Conservation (phyloP, 2,113 vertebrate species). For the Proterorhinus semilunaris region DNA sequence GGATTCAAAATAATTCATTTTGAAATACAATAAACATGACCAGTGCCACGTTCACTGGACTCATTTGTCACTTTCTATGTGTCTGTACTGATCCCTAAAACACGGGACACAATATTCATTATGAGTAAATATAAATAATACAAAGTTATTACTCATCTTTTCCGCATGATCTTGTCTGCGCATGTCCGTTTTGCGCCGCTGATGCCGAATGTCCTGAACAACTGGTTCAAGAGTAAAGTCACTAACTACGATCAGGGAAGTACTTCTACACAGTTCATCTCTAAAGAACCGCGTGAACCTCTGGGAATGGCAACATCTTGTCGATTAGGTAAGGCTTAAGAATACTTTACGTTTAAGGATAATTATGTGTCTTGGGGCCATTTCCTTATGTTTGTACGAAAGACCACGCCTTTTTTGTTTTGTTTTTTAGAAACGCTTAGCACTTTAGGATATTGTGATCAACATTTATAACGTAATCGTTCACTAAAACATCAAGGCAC, state of each 20-base stretch:
- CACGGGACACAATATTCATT: too few relatives aligned
- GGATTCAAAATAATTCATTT: neutral
- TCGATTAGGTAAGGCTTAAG: slow-evolving; percentile 38
- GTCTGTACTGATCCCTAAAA: too few relatives aligned
- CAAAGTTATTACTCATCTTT: too few relatives aligned
- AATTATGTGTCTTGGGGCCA: too few relatives aligned
- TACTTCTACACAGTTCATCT: neutral
- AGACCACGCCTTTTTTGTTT: too few relatives aligned
- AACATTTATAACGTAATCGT: neutral
- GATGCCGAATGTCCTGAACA: neutral
- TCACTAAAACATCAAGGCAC: neutral
- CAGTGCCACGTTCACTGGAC: neutral
- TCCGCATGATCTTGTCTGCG: neutral
- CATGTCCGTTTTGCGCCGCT: neutral
- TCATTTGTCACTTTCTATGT: too few relatives aligned
- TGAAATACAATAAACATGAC: neutral
- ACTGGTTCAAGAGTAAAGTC: slow-evolving; percentile 27
- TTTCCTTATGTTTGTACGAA: too few relatives aligned
- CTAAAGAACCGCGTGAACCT: neutral
- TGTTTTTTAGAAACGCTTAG: neutral
- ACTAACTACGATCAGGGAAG: slow-evolving; percentile 54
- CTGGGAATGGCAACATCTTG: slow-evolving; percentile 45
- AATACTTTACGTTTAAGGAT: neutral
- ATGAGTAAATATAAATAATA: too few relatives aligned
- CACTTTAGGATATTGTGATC: too few relatives aligned